These are phyloP conservation scores for Cryptus armator DNA, from an alignment of 2,888 invertebrate species.

Conservation along the genomic window DNA sequence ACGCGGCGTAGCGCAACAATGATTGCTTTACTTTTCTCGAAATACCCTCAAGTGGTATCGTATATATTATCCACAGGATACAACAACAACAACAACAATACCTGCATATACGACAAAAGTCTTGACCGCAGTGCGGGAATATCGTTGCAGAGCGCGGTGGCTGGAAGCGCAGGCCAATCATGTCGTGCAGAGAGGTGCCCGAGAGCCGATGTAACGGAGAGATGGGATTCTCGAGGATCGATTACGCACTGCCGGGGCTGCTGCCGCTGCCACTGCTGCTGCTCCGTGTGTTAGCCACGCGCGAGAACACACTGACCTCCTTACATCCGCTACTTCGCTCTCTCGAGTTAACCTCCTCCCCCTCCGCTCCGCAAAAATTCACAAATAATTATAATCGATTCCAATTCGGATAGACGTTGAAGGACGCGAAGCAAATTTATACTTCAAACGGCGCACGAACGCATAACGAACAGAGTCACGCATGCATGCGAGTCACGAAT, in stretches of 20 bases:
- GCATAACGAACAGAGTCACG: constrained; percentile 9
- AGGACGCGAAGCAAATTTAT: constrained; percentile 61
- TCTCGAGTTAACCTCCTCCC: not conserved
- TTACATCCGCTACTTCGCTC: constrained; percentile 40
- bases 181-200: constrained; percentile 69
- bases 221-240: constrained; percentile 58
- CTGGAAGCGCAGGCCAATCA: constrained; percentile 77
- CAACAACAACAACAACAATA: constrained; percentile 66
- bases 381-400: constrained; percentile 1
- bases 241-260: constrained; percentile 34
- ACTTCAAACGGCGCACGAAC: constrained; percentile 44
- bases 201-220: constrained; percentile 58
- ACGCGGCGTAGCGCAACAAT: constrained; percentile 30
- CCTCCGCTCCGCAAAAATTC: not conserved
- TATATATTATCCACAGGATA: not conserved
- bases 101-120: constrained; percentile 81
- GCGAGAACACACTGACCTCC: constrained; percentile 69
- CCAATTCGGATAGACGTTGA: constrained; percentile 37
- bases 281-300: constrained; percentile 14
- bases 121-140: constrained; percentile 79
- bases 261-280: not conserved
- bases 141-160: constrained; percentile 71
- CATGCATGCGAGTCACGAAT: constrained; percentile 28
- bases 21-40: not conserved
- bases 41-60: not conserved